These are phyloP conservation scores for Hipparchia sbordonii DNA, from an alignment of 2,888 invertebrate species.

Conservation along the genomic window DNA sequence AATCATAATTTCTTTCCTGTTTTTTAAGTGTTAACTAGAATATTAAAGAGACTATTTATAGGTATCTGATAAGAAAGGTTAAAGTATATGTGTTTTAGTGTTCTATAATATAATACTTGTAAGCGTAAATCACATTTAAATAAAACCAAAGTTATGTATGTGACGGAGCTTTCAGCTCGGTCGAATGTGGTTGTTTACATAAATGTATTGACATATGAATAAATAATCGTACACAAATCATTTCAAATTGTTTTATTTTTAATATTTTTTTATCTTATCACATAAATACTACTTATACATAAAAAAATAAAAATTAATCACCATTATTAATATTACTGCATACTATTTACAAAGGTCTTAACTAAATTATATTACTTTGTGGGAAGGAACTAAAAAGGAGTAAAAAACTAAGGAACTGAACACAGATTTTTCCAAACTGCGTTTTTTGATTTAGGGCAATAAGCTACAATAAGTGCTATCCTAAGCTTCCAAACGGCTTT, in stretches of 20 bases:
- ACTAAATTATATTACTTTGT: no score
- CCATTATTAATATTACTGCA: no score
- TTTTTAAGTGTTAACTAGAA: conserved; percentile 50
- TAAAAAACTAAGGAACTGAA: no score
- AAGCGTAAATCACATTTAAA: conserved; percentile 42
- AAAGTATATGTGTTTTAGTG: conserved; percentile 62
- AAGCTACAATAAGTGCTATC: no score
- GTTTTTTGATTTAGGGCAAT: no score
- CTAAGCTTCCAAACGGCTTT: no score
- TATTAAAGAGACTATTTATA: conserved; percentile 68
- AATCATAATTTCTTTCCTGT: conserved; percentile 44
- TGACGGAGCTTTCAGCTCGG: conserved; percentile 12
- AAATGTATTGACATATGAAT: conserved; percentile 51
- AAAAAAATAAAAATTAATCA: conserved; percentile 1
- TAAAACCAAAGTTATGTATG: conserved; percentile 48
- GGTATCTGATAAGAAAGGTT: conserved; percentile 53
- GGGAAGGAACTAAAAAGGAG: no score
- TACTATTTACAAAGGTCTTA: no score
- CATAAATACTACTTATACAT: not conserved
- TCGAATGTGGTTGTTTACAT: conserved; percentile 31
- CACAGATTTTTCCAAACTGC: no score
- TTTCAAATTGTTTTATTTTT: conserved; percentile 23
- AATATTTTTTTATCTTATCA: not conserved
- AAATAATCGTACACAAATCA: conserved; percentile 64
- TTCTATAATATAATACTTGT: conserved; percentile 34